phyloP scores from a whole-genome alignment of 2,888 invertebrate genomes.

The Neoitamus cyanurus region DNA sequence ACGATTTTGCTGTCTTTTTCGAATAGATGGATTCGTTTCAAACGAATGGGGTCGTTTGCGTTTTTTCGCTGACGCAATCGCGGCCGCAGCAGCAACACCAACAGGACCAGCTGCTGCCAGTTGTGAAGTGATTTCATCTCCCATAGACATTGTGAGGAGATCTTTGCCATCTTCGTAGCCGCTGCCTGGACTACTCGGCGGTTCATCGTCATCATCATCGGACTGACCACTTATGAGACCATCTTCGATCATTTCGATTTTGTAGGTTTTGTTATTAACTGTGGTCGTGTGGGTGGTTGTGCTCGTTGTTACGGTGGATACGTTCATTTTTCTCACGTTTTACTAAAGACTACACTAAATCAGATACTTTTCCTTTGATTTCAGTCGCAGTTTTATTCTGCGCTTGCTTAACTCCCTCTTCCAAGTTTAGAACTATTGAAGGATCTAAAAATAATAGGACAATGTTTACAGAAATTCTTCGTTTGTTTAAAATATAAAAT shows the following conservation, averaged over 20 bases:
- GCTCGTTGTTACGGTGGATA: slow-evolving; percentile 63
- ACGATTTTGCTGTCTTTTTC: slow-evolving; percentile 95
- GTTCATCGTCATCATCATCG: slow-evolving; percentile 88
- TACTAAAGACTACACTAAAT: slow-evolving; percentile 17
- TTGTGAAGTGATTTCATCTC: slow-evolving; percentile 95
- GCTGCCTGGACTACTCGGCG: slow-evolving; percentile 82
- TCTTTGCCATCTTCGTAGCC: slow-evolving; percentile 84
- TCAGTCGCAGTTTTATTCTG: background rate
- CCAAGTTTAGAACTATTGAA: background rate
- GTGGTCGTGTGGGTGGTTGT: slow-evolving; percentile 56
- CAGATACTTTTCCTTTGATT: slow-evolving; percentile 47
- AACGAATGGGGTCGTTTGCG: slow-evolving; percentile 95
- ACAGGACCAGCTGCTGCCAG: slow-evolving; percentile 97
- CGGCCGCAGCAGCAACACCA: slow-evolving; percentile 96
- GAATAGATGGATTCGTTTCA: slow-evolving; percentile 95
- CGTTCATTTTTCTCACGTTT: slow-evolving; percentile 58
- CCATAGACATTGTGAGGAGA: slow-evolving; percentile 84
- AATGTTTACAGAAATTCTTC: background rate
- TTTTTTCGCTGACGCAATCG: slow-evolving; percentile 95
- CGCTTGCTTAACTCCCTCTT: background rate
- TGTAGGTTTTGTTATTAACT: slow-evolving; percentile 68
- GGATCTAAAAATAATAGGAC: background rate
- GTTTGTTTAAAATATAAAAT: too few species aligned
- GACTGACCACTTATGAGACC: slow-evolving; percentile 73
- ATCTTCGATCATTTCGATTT: slow-evolving; percentile 78